Base-by-base conservation (phyloP, 1,140 invertebrate species). In the Drosophila pectinifera region DNA sequence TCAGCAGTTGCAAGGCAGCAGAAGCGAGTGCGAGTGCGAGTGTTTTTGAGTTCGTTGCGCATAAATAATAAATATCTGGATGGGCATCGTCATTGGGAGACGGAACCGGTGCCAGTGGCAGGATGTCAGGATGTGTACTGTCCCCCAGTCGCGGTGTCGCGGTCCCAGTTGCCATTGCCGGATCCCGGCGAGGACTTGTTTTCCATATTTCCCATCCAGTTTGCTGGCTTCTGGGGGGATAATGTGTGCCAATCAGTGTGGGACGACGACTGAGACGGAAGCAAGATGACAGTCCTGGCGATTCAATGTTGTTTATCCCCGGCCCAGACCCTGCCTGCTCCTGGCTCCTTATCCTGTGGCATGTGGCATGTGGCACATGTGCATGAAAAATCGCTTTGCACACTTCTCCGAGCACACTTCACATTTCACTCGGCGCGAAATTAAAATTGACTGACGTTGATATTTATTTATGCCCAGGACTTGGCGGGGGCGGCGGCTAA, bases 361-460 rank as follows among this genome's bases (percentile, higher is more conserved):
- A 67, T n/a, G n/a, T n/a, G n/a, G 28, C 54, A 39, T 46, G 56
- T 65, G 62, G 11, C 34, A 67, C 61, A 72, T 78, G 82, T 86
- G 82, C 82, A 86, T 88, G 79, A 86, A 83, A 86, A 86, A 86
- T 86, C 83, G 83, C 78, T 88, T 83, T 88, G 75, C 79, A 88
- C 78, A 80, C 74, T 78, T 78, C 38, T 8, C n/a, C 28, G 39
- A 73, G 63, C 73, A 46, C 82, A 85, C 81, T 85, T 86, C 82
- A 81, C 78, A 81, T 88, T 82, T 88, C 85, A 86, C 81, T 86
- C 65, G 63, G 57, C 48, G 65, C 58, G 59, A 86, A 86, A 86
- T 86, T 88, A 86, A 86, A 86, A 86, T 86, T 86, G 83, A 86
- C 83, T 86, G 83, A 83, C 83, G 70, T 88, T 82, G 61, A 86